Evolutionary conservation across 2,113 vertebrate species (phyloP), one percentile per base, ranked within the genome.

Genomic region (Microtus richardsoni): DNA sequence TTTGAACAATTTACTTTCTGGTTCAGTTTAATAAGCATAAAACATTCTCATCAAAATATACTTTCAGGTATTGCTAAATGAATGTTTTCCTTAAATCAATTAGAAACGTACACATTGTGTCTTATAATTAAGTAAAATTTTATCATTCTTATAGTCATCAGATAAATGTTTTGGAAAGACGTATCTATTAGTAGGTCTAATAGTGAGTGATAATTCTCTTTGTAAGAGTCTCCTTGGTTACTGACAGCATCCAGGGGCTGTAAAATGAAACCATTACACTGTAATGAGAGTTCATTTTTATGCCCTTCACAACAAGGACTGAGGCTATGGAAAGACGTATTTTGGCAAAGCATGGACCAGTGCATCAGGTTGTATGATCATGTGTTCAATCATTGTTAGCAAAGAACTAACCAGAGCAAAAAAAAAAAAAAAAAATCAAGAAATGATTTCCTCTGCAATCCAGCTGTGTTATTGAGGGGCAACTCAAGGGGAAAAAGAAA

Each of bases 401-500:
- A 91, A 87, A 95, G 44, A 89, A 79, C 47, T 84, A 91, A 85
- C 47, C 58, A 77, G 70, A 88, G 70, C 39, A 93, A 95, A 95
- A 83, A 54, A 52, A 49, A 54, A 54, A n/a, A 54, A 54, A 17
- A 58, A 58, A 17, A 58, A 89, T 95, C 49, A 87, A 64, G 64
- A 68, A 84, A 94, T 77, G 3, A 58, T 93, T 93, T 96, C 82
- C n/a, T 74, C 54, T 93, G 84, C 91, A 93, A 96, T 62, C 74
- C 28, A 30, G n/a, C 36, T 74, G 9, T 95, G 60, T 95, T 52
- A 74, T 1, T 87, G 83, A 94, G 44, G 73, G 8, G 8, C 93
- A 60, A 87, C 49, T 93, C 47, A 95, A 91, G 62, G 94, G 24
- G 62, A 79, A 84, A 95, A 94, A 79, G 21, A 95, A 95, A 94